phyloP scores from a whole-genome alignment of 1,140 invertebrate genomes.

The Physella acuta region DNA sequence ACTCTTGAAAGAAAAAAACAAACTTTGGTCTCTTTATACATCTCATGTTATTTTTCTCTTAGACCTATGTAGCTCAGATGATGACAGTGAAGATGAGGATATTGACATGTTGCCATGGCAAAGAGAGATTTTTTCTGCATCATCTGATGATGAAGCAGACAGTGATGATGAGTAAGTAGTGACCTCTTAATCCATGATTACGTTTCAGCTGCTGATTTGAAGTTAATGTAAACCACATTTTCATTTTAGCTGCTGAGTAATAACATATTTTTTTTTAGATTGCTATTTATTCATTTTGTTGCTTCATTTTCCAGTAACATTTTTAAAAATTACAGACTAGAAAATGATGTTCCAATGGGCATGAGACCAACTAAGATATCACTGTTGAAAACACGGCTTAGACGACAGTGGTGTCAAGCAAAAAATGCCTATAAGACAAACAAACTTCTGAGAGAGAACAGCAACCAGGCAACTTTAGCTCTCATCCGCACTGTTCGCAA shows the following conservation, averaged over 20 bases:
- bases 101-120: slow-evolving; percentile 54
- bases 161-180: no score
- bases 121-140: slow-evolving; percentile 52
- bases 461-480: slow-evolving; percentile 34
- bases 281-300: no score
- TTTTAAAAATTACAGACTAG: slow-evolving; percentile 25
- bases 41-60: slow-evolving; percentile 7
- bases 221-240: no score
- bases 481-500: slow-evolving; percentile 42
- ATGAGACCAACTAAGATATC: slow-evolving; percentile 50
- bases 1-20: no score
- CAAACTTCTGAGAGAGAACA: slow-evolving; percentile 19
- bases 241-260: no score
- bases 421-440: slow-evolving; percentile 38
- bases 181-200: no score
- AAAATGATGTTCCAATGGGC: slow-evolving; percentile 35
- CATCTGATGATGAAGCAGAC: slow-evolving; percentile 55
- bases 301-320: no score
- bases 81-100: slow-evolving; percentile 56
- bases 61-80: slow-evolving; percentile 58
- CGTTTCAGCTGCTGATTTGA: no score
- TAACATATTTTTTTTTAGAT: no score
- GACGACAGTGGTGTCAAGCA: slow-evolving; percentile 50
- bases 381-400: slow-evolving; percentile 42
- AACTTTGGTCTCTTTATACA: no score